A percentile compares a stretch with the other conserved stretches of the same genome.
phyloP scores from a whole-genome alignment of 2,797 vertebrate genomes.

The Gephyroberyx darwinii region DNA sequence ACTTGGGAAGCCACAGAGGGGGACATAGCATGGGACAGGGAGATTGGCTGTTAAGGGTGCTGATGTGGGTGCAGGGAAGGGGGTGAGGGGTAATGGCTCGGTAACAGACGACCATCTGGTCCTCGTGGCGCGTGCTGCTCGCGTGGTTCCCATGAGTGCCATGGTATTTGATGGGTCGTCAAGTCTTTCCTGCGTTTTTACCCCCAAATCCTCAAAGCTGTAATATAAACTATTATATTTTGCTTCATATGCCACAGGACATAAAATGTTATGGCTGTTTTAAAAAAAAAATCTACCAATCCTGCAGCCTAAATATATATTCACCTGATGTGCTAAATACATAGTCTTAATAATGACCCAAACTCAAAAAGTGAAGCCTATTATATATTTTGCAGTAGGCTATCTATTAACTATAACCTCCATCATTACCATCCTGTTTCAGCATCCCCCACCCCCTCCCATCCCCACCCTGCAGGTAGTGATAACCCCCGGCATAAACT shows the following conservation, averaged over 20 bases:
- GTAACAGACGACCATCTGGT: slow-evolving; percentile 82
- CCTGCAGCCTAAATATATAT: not conserved
- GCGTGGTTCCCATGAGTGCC: slow-evolving; percentile 82
- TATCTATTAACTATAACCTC: slow-evolving; percentile 10
- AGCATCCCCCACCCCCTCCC: slow-evolving; percentile 31
- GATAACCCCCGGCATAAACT: slow-evolving; percentile 51
- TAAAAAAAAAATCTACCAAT: not conserved
- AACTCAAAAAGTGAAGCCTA: no score
- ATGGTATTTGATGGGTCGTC: slow-evolving; percentile 66
- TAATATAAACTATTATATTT: not conserved
- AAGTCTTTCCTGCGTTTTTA: slow-evolving; percentile 25
- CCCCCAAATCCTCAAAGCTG: not conserved
- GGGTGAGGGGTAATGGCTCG: slow-evolving; percentile 49
- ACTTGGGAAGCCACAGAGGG: no score
- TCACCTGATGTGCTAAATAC: not conserved
- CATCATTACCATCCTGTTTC: slow-evolving; percentile 3
- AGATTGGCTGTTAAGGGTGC: slow-evolving; percentile 28
- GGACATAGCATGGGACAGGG: slow-evolving; percentile 1
- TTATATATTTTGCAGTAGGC: not conserved
- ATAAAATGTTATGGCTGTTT: not conserved
- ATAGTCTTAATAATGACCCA: not conserved
- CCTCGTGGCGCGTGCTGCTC: slow-evolving; percentile 82
- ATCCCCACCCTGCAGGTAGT: slow-evolving; percentile 56
- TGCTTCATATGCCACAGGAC: not conserved
- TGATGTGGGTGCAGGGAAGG: slow-evolving; percentile 32